Evolutionary conservation across 2,888 invertebrate species (phyloP).

Genomic region (Drosophila vallismaia): DNA sequence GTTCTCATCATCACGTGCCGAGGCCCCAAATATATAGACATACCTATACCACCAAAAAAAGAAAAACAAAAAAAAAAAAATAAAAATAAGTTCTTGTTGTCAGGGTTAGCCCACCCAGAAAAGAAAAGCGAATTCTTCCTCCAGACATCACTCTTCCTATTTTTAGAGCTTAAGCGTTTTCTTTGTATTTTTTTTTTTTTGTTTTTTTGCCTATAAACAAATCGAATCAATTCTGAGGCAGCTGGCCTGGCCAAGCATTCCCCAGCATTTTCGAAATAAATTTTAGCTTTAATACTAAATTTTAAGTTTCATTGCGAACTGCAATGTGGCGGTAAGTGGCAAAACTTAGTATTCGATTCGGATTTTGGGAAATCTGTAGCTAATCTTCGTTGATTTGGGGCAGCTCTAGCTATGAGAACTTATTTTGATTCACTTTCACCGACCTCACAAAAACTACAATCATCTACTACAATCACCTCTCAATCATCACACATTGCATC

Average conservation of each 20-base stretch:
- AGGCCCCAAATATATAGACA: slow-evolving; percentile 25
- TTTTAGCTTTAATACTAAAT: slow-evolving; percentile 28
- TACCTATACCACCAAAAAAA: neutral
- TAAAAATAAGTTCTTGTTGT: slow-evolving; percentile 71
- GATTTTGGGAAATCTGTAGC: slow-evolving; percentile 22
- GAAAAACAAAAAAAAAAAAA: slow-evolving; percentile 1
- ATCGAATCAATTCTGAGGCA: slow-evolving; percentile 15
- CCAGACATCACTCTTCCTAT: slow-evolving; percentile 60
- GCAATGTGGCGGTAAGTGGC: slow-evolving; percentile 77
- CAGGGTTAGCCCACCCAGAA: slow-evolving; percentile 57
- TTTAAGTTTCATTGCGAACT: slow-evolving; percentile 76
- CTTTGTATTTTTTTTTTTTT: slow-evolving; percentile 13
- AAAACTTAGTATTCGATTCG: slow-evolving; percentile 46
- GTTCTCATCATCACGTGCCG: slow-evolving; percentile 41
- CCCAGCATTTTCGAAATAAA: slow-evolving; percentile 10
- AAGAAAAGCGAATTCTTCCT: slow-evolving; percentile 43
- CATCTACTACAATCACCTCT: slow-evolving; percentile 23
- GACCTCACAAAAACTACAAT: slow-evolving; percentile 41
- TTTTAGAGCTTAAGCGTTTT: slow-evolving; percentile 40
- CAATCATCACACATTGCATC: slow-evolving; percentile 34
- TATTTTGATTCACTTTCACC: slow-evolving; percentile 49
- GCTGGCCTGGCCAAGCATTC: slow-evolving; percentile 24
- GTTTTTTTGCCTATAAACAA: slow-evolving; percentile 29
- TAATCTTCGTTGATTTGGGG: slow-evolving; percentile 40
- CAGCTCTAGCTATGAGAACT: slow-evolving; percentile 72